Base-by-base conservation (phyloP, 2,888 invertebrate species). In the Aporophyla nigra region DNA sequence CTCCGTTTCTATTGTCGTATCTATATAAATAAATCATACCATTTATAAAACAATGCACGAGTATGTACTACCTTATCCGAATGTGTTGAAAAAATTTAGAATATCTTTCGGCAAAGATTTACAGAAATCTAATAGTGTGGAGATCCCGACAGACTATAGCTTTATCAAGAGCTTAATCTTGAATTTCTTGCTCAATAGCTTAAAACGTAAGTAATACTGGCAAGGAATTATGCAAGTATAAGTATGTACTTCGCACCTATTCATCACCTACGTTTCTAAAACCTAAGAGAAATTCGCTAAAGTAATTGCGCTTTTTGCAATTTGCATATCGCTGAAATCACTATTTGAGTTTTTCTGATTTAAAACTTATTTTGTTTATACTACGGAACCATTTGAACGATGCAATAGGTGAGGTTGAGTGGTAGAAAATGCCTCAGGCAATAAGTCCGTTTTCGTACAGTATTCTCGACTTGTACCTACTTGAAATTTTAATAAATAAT, bases 1-100 rank as follows among this genome's bases (percentile, higher is more conserved):
- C 5, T 24, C 43, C 12, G n/a, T 53, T 66, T 63, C 49, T 40
- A 43, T 58, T 51, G 74, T 21, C 49, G 24, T 24, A 54, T 61
- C n/a, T 33, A n/a, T n/a, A n/a, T n/a, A 62, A 61, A 66, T 74
- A 63, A 68, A 71, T 70, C 14, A 49, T 58, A 27, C 27, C 51
- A 21, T 62, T 49, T 24, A n/a, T n/a, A 56, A 43, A 40, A 67
- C 40, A 76, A 68, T 53, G 19, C n/a, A n/a, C 51, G 58, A 10
- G 2, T 43, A 43, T 53, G 53, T 53, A 74, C 12, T 27, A 33
- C 63, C 43, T 43, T 27, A 51, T 24, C 12, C 77, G 86, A 53
- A 49, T 59, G 19, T 68, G 0, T 43, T 24, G 24, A 21, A 53
- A 12, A 40, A 33, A 33, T 5, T 43, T 12, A 4, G 43, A 24